Conservation (phyloP, 2,113 vertebrate species). For the Clinocottus analis region DNA sequence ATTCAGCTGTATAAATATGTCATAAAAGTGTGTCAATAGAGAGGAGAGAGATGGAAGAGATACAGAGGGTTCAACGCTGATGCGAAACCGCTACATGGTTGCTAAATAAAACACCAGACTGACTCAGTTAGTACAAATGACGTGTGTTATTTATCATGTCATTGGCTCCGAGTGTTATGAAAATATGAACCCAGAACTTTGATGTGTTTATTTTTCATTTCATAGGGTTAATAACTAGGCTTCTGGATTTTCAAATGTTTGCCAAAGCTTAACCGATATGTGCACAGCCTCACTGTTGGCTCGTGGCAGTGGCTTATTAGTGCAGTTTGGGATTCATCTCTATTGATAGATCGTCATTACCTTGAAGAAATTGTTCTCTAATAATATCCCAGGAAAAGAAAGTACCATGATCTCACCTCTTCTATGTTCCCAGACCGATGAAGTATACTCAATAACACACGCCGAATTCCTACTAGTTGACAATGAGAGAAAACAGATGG, state of each 20-base stretch:
- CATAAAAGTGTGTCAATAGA: neutral
- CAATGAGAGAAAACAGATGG: conserved; percentile 48
- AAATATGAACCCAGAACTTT: neutral
- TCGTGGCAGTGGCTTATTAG: neutral
- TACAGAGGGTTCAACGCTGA: neutral
- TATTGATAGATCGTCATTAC: neutral
- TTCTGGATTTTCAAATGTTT: conserved; percentile 14
- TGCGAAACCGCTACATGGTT: neutral
- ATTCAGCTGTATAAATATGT: neutral
- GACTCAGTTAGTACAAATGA: neutral
- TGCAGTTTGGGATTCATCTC: neutral
- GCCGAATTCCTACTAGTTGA: conserved; percentile 55
- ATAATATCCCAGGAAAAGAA: neutral
- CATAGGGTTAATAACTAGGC: conserved; percentile 5
- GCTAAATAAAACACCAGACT: neutral
- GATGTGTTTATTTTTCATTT: neutral
- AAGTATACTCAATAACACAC: conserved; percentile 33
- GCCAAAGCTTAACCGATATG: neutral
- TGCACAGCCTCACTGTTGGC: neutral
- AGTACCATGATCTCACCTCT: neutral
- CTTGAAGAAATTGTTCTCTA: neutral
- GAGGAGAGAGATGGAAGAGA: conserved; percentile 8
- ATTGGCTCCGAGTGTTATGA: neutral
- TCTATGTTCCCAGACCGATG: conserved; percentile 64
- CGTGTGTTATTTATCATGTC: neutral